A percentile compares a stretch with the other conserved stretches of the same genome.
Evolutionary conservation across 1,140 invertebrate genomes (phyloP).

Genomic region (Cotesia chilonis): DNA sequence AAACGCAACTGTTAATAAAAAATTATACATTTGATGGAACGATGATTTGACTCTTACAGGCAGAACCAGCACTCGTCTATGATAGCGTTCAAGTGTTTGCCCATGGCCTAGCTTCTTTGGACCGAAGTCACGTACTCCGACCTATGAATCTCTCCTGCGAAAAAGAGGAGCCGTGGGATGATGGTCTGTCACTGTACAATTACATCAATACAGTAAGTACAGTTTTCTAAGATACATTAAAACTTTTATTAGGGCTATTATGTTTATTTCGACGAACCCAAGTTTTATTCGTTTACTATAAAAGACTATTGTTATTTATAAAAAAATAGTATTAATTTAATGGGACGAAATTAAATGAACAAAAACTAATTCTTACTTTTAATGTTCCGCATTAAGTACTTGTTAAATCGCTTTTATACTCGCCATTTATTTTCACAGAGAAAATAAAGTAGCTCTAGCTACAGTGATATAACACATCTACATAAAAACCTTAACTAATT

Average conservation of each 20-base stretch:
- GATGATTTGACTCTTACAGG: constrained; percentile 70
- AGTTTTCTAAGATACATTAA: constrained; percentile 27
- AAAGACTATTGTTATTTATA: not conserved
- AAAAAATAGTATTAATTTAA: not conserved
- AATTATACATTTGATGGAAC: not conserved
- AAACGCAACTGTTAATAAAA: no score
- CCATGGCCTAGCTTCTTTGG: constrained; percentile 78
- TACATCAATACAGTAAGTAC: constrained; percentile 86
- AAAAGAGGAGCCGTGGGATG: constrained; percentile 81
- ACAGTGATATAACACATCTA: no score
- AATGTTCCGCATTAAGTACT: no score
- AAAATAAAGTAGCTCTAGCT: no score
- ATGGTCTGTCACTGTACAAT: constrained; percentile 88
- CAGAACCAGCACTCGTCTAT: constrained; percentile 89
- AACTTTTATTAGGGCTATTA: not conserved
- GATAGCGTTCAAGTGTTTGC: constrained; percentile 91
- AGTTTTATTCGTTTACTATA: not conserved
- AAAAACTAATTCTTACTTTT: no score
- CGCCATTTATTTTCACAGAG: no score
- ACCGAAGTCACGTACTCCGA: constrained; percentile 72
- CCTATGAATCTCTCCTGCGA: constrained; percentile 85
- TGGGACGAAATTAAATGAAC: no score
- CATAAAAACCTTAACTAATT: no score
- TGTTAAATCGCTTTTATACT: no score
- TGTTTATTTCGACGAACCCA: not conserved